Evolutionary conservation across 1,140 invertebrate genomes (phyloP).

Genomic region (Panonychus citri): DNA sequence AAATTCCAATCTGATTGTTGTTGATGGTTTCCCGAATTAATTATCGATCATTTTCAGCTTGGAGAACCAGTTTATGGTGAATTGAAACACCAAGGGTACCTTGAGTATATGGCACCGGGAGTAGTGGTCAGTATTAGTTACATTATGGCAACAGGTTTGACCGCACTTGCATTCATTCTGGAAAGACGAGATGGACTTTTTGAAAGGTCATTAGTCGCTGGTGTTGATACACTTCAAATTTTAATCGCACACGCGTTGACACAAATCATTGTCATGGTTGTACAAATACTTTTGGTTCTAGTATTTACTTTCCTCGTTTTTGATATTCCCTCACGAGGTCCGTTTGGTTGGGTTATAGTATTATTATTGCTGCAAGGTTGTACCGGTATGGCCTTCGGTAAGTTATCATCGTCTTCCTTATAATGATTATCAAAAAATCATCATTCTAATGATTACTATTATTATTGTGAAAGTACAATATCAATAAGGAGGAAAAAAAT

Average conservation of each 20-base stretch:
- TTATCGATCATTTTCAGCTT: not conserved
- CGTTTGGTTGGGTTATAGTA: slow-evolving; percentile 43
- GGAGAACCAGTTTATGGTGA: slow-evolving; percentile 65
- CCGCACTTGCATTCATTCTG: slow-evolving; percentile 68
- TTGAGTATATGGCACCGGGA: slow-evolving; percentile 82
- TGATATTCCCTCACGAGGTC: slow-evolving; percentile 50
- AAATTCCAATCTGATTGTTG: not conserved
- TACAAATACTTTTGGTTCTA: slow-evolving; percentile 63
- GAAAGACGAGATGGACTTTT: slow-evolving; percentile 71
- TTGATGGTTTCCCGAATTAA: too few relatives aligned
- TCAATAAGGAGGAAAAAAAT: too few relatives aligned
- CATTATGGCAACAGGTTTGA: slow-evolving; percentile 79
- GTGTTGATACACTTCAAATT: slow-evolving; percentile 66
- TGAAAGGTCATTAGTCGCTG: slow-evolving; percentile 47
- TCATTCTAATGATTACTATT: too few relatives aligned
- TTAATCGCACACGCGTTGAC: slow-evolving; percentile 73
- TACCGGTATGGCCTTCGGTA: slow-evolving; percentile 71
- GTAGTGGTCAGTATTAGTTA: slow-evolving; percentile 81
- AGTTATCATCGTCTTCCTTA: not conserved
- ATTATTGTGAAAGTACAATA: too few relatives aligned
- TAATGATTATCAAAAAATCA: not conserved
- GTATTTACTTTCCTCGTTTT: slow-evolving; percentile 62
- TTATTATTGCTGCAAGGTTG: slow-evolving; percentile 52
- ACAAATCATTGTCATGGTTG: slow-evolving; percentile 78
- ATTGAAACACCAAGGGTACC: slow-evolving; percentile 53